Evolutionary conservation across 2,888 invertebrate species (phyloP), one percentile per base, ranked within the genome.

Genomic region (Ochlodes sylvanus): DNA sequence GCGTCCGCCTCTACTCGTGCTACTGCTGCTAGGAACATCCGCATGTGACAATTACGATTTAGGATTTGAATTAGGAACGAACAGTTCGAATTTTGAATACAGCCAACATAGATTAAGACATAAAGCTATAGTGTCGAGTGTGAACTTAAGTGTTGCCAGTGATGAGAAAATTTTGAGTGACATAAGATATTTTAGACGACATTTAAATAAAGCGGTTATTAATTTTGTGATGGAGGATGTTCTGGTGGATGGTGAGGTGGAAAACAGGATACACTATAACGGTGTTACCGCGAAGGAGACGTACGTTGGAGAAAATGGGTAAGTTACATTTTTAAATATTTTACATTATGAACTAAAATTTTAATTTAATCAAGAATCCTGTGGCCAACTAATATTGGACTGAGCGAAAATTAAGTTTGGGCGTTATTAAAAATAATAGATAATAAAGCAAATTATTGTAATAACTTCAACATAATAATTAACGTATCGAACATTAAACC

Each of bases 201-300:
- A 86, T 82, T 81, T 93, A 70, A 90, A 89, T 71, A 89, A 79
- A 72, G 88, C 90, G 68, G 87, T 93, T 63, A 87, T 91, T 62
- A 95, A 96, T 83, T 96, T 96, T 85, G 88, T 96, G 72, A 93
- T 95, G 82, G 94, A 94, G 19, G 96, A 96, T 77, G 90, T 91
- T 62, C 87, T 96, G 69, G 83, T 94, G 67, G 97, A 97, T 80
- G 97, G 97, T 3, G 96, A 97, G 80, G 87, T 95, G 73, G 96
- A 96, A 81, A 94, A 94, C 14, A 86, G 96, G 65, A 91, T 96
- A 66, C 94, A 94, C 81, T 95, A 86, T 77, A 94, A 94, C 71
- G 95, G 95, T 7, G 86, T 96, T 47, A 94, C 94, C 14, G 96
- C 95, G 47, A 96, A 96, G 80, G 96, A 96, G 83, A 96, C 96